Base-by-base conservation (phyloP, 1,140 invertebrate species). In the Cephus cinctus region DNA sequence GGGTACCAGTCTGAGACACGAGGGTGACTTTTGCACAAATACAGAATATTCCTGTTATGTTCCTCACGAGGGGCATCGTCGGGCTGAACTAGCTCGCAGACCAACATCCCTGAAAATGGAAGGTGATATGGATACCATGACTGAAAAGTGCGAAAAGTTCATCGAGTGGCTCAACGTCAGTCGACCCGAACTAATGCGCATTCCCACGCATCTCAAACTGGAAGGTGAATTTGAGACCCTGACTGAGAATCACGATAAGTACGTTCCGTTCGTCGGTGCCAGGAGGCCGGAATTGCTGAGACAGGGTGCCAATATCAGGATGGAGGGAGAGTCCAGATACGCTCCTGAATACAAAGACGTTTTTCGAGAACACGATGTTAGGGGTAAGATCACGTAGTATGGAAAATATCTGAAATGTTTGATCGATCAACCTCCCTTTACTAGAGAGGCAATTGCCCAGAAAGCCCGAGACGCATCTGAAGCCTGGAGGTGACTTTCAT, bases 211-310 rank as follows among this genome's bases (percentile, higher is more conserved):
- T 42, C 56, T 81, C 22, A 78, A 78, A 46, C 57, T 81, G 6
- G 78, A 81, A 54, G 80, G 80, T 23, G 69, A 76, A 18, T 51
- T 80, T 16, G 71, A 79, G 47, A 74, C 59, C 2, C 59, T 63
- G 4, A 80, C 80, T 3, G 80, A 82, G 58, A 79, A 69, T 53
- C 69, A 74, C n/a, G 77, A 79, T 6, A 75, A 80, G 31, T 82
- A 76, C 56, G 56, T 78, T 1, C 69, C 76, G 4, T 80, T 74
- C 25, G 50, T 73, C 3, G 69, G 71, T 0, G 67, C 57, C 0
- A 58, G 60, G 45, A 71, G 69, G 54, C 72, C 75, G 0, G 73
- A 77, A 47, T 46, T 69, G 18, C 53, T 75, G 5, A 64, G 68
- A 22, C 73, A 70, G 47, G 54, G 53, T 32, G 59, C 73, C 1